Base-by-base conservation (phyloP, 1,140 invertebrate genomes). In the Lethrus apterus region DNA sequence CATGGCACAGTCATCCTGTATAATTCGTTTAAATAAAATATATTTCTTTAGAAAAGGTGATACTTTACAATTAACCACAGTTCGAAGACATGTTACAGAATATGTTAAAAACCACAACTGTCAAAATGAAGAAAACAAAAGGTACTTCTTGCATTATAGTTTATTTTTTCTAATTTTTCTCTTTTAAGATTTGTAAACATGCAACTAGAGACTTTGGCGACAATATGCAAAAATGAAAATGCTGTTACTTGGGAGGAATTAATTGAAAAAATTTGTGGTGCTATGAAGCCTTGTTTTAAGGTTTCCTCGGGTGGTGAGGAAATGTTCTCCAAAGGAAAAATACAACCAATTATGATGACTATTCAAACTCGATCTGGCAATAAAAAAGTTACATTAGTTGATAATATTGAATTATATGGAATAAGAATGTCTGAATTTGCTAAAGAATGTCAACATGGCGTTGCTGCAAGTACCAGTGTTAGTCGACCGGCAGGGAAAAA, bases 331-430 rank as follows among this genome's bases (percentile, higher is more conserved):
- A 85, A 81, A 57, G 81, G 83, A 30, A 84, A 88, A 66, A 68
- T 93, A 47, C 79, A 86, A 23, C 80, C 83, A 10, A 84, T 93
- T 46, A 80, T 81, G 52, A 82, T 94, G 65, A 77, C 77, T 8
- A 78, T 92, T 2, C 79, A 77, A 10, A 82, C 79, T n/a, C 69
- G 90, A 42, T 78, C 79, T 17, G 82, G 84, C n/a, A 89, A 89
- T 60, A 95, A 95, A 66, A 93, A 93, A 74, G 87, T 89, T 9
- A 94, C 91, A 1, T 65, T 94, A 24, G 77, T 95, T 0, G 86
- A 88, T 51, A 93, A 93, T 67, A 72, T 93, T 47, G 87, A 92
- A 65, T 69, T 77, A 15, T 94, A 80, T 70, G 89, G 89, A 10
- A 87, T 94, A 48, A 81, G 82, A 58, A 69, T 89, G 33, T 64